These are phyloP conservation scores for Xyliphius kryptos DNA, from an alignment of 2,113 vertebrate genomes.

Conservation along the genomic window DNA sequence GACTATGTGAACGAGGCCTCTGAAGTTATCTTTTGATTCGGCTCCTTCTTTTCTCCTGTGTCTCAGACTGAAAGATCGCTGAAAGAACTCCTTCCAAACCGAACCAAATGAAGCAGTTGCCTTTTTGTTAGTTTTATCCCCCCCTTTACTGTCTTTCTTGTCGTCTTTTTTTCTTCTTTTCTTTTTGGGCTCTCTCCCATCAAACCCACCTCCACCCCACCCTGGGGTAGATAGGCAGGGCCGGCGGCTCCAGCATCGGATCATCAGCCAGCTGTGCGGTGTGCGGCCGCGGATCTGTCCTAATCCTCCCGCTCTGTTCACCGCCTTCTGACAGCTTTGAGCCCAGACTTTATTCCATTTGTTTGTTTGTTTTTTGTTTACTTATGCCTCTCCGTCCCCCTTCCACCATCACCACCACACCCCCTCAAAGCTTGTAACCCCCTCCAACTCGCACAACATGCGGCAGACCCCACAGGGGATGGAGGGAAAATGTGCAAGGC, in stretches of 20 bases:
- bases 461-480: constrained; percentile 51
- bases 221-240: constrained; percentile 40
- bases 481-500: constrained; percentile 39
- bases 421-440: constrained; percentile 42
- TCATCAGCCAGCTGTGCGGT: constrained; percentile 77
- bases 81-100: constrained; percentile 47
- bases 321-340: constrained; percentile 51
- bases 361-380: constrained; percentile 67
- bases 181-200: constrained; percentile 48
- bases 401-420: constrained; percentile 24
- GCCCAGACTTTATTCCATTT: constrained; percentile 67
- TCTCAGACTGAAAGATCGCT: constrained; percentile 56
- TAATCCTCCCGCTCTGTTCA: constrained; percentile 74
- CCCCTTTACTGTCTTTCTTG: constrained; percentile 30
- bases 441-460: constrained; percentile 49
- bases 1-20: constrained; percentile 47
- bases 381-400: constrained; percentile 50
- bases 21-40: constrained; percentile 54
- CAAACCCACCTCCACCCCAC: constrained; percentile 60
- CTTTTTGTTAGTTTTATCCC: constrained; percentile 48
- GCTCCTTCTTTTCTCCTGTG: constrained; percentile 33
- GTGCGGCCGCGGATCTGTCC: constrained; percentile 69
- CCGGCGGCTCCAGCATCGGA: constrained; percentile 67
- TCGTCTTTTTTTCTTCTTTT: constrained; percentile 29
- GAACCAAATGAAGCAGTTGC: constrained; percentile 51